These are phyloP conservation scores for Psittacula cyanocephala DNA, from an alignment of 2,113 vertebrate species.

Conservation along the genomic window DNA sequence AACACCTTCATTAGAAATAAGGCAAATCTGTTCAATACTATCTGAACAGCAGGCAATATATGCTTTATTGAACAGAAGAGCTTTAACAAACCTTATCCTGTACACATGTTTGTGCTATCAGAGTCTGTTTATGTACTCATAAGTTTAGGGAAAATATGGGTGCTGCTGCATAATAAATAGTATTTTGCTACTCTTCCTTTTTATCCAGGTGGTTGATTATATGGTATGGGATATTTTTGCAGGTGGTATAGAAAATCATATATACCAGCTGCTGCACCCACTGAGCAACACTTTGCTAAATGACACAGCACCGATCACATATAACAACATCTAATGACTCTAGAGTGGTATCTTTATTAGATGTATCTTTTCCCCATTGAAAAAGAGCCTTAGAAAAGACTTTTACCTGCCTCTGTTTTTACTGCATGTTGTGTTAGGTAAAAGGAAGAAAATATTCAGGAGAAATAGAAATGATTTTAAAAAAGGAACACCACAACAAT, in stretches of 20 bases:
- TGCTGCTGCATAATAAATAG: slow-evolving; percentile 67
- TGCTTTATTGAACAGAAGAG: slow-evolving; percentile 79
- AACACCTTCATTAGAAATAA: slow-evolving; percentile 78
- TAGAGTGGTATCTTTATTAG: slow-evolving; percentile 63
- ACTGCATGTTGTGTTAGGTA: slow-evolving; percentile 41
- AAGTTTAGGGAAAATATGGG: slow-evolving; percentile 67
- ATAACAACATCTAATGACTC: slow-evolving; percentile 68
- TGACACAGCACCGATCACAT: slow-evolving; percentile 65
- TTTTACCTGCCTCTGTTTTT: slow-evolving; percentile 52
- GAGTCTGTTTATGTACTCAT: slow-evolving; percentile 54
- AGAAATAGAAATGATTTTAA: slow-evolving; percentile 37
- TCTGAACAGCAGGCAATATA: slow-evolving; percentile 75
- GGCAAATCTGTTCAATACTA: slow-evolving; percentile 72
- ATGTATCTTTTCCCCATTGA: slow-evolving; percentile 16
- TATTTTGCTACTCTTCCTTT: slow-evolving; percentile 59
- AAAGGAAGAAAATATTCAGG: slow-evolving; percentile 42
- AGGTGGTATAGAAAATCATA: slow-evolving; percentile 80
- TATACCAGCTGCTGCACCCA: slow-evolving; percentile 74
- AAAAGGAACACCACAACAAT: neutral
- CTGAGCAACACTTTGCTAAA: slow-evolving; percentile 74
- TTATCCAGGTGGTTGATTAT: slow-evolving; percentile 80
- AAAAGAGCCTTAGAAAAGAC: slow-evolving; percentile 59
- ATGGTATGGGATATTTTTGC: slow-evolving; percentile 74
- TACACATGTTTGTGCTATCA: slow-evolving; percentile 62
- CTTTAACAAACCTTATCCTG: slow-evolving; percentile 73